These are phyloP conservation scores for Phoenoteleia sp. DNA, from an alignment of 2,888 invertebrate species.

Conservation along the genomic window DNA sequence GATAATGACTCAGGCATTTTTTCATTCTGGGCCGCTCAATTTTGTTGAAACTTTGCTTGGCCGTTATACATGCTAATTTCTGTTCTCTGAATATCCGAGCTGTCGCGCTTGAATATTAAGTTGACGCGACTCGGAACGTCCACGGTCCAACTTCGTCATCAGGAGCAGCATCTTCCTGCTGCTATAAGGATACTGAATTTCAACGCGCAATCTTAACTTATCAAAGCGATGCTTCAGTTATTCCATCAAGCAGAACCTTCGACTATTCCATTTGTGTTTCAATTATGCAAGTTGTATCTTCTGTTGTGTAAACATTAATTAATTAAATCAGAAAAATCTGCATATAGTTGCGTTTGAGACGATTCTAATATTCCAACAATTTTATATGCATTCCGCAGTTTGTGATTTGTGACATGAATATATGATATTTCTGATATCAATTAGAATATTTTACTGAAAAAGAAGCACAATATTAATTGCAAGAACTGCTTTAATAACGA, in stretches of 20 bases:
- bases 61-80: slow-evolving; percentile 81
- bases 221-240: slow-evolving; percentile 42
- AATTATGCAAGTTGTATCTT: slow-evolving; percentile 46
- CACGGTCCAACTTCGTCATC: slow-evolving; percentile 59
- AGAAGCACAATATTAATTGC: too few species aligned
- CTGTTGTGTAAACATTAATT: slow-evolving; percentile 46
- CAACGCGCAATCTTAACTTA: slow-evolving; percentile 51
- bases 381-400: too few species aligned
- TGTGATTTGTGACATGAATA: too few species aligned
- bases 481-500: too few species aligned
- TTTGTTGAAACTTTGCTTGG: slow-evolving; percentile 77
- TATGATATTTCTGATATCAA: too few species aligned
- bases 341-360: too few species aligned
- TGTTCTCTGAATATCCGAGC: slow-evolving; percentile 81
- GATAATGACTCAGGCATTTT: slow-evolving; percentile 21
- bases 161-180: slow-evolving; percentile 41
- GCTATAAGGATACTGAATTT: slow-evolving; percentile 57
- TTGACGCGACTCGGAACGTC: slow-evolving; percentile 62
- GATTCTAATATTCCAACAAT: too few species aligned
- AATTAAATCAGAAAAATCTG: slow-evolving; percentile 26
- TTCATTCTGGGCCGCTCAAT: slow-evolving; percentile 52
- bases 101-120: slow-evolving; percentile 80
- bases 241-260: slow-evolving; percentile 25
- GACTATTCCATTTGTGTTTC: slow-evolving; percentile 52
- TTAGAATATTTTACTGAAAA: too few species aligned